These are phyloP conservation scores for Chiroxiphia lanceolata DNA, from an alignment of 2,797 vertebrate species.

Conservation along the genomic window DNA sequence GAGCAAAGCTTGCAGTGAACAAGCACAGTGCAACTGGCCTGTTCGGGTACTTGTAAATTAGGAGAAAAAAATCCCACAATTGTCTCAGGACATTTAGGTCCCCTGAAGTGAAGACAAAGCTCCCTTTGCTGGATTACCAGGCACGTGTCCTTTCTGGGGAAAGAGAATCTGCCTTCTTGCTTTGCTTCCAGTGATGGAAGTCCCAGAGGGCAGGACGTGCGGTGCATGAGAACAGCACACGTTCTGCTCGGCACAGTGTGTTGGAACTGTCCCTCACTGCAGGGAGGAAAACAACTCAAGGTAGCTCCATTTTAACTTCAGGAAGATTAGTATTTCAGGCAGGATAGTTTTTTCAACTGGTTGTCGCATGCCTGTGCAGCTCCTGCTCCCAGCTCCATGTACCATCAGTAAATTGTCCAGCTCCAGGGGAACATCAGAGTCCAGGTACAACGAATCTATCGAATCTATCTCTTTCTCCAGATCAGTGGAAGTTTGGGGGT, in stretches of 20 bases:
- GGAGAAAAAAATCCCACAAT: neutral
- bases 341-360: neutral
- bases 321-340: neutral
- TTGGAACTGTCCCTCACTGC: neutral
- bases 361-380: rapidly evolving
- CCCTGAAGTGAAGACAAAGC: neutral
- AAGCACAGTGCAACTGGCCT: neutral
- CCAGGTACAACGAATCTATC: neutral
- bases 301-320: neutral
- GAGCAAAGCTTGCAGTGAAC: neutral
- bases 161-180: neutral
- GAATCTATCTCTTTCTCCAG: neutral
- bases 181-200: neutral
- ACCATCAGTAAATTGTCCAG: neutral
- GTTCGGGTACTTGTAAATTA: neutral
- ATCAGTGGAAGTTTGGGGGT: neutral
- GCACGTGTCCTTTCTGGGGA: neutral
- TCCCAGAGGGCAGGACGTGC: neutral
- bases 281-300: neutral
- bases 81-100: neutral
- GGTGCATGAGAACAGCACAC: neutral
- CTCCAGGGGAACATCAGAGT: neutral
- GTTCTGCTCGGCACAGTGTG: rapidly evolving
- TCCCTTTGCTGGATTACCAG: neutral
- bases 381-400: neutral